These are phyloP conservation scores for Paguma larvata DNA, from an alignment of 2,797 vertebrate species.

Conservation along the genomic window DNA sequence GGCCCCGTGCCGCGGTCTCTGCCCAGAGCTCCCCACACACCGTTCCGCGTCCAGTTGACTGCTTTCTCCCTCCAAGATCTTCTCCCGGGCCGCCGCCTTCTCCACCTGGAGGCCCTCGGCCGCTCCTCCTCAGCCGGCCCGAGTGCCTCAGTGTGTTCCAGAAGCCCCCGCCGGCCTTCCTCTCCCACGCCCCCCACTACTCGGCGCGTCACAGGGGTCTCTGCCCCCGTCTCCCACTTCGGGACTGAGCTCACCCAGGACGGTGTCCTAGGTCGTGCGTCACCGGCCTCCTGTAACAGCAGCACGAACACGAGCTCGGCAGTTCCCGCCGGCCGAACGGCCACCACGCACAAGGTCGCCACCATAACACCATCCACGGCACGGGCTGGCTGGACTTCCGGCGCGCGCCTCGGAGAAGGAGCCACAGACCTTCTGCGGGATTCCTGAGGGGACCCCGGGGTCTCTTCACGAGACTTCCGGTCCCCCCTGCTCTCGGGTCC, in stretches of 20 bases:
- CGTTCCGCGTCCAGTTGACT: neutral
- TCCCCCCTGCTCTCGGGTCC: neutral
- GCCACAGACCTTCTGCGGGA: neutral
- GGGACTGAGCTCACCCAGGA: neutral
- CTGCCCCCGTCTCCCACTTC: neutral
- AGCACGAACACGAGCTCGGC: fast-evolving
- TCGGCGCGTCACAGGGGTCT: neutral
- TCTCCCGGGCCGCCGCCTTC: no score
- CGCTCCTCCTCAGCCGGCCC: no score
- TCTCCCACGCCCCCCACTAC: no score
- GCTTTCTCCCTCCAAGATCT: neutral
- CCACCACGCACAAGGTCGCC: fast-evolving
- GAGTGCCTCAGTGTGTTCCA: no score
- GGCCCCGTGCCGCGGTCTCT: neutral
- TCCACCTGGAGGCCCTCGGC: neutral
- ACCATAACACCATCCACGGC: neutral
- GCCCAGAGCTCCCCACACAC: neutral
- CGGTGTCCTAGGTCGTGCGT: fast-evolving
- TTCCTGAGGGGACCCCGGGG: neutral
- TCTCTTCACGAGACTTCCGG: neutral
- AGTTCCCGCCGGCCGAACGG: fast-evolving
- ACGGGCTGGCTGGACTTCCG: no score
- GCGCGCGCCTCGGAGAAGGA: no score
- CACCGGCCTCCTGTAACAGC: fast-evolving
- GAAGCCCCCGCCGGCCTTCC: neutral